phyloP scores from a whole-genome alignment of 2,113 vertebrate genomes.

The Sarotherodon lohbergeri region DNA sequence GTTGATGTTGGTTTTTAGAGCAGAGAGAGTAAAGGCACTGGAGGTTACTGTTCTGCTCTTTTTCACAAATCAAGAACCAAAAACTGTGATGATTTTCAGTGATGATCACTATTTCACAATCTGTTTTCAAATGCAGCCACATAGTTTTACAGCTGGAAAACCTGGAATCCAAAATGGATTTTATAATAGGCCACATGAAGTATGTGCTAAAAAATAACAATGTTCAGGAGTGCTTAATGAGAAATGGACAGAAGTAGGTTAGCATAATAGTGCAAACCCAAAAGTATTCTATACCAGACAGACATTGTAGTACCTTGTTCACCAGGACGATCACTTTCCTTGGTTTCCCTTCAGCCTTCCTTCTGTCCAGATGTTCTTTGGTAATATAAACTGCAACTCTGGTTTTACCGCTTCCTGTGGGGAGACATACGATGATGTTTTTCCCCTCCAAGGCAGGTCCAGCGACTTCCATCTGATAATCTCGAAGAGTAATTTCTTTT shows the following conservation, averaged over 20 bases:
- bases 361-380: constrained; percentile 84
- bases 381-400: constrained; percentile 91
- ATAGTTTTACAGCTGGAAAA: not conserved
- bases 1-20: not conserved
- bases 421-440: constrained; percentile 92
- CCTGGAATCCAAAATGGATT: not conserved
- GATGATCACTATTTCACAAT: not conserved
- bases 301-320: constrained; percentile 82
- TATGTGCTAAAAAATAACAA: constrained; percentile 6
- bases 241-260: constrained; percentile 5
- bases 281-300: not conserved
- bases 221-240: constrained; percentile 11
- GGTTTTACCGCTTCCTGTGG: constrained; percentile 96
- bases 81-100: not conserved
- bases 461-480: constrained; percentile 91
- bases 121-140: not conserved
- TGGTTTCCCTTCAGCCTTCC: constrained; percentile 50
- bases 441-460: constrained; percentile 84
- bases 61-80: not conserved
- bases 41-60: not conserved
- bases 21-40: not conserved
- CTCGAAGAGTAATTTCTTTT: constrained; percentile 78
- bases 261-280: not conserved
- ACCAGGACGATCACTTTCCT: constrained; percentile 92
- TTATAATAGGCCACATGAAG: not conserved